phyloP scores from a whole-genome alignment of 2,113 vertebrate species.

The Oxygymnocypris stewartii region DNA sequence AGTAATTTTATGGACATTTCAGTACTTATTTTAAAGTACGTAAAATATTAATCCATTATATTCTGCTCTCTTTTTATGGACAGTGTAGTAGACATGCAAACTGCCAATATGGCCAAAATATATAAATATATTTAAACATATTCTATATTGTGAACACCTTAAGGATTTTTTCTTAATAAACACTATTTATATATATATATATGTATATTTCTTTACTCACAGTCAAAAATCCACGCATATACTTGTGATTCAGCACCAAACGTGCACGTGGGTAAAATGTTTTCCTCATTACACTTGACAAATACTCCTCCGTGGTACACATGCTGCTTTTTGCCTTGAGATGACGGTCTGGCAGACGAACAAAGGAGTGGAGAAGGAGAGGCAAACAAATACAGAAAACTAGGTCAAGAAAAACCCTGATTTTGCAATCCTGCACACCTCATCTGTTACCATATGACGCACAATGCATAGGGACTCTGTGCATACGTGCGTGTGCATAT shows the following conservation, averaged over 20 bases:
- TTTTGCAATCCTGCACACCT: constrained; percentile 40
- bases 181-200: too few species aligned
- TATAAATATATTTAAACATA: too few species aligned
- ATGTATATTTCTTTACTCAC: not conserved
- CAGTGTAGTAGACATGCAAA: not conserved
- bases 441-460: not conserved
- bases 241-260: not conserved
- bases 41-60: too few species aligned
- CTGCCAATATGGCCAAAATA: too few species aligned
- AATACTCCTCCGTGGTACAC: not conserved
- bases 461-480: not conserved
- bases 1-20: too few species aligned
- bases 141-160: too few species aligned
- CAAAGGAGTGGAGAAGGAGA: constrained; percentile 25
- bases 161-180: too few species aligned
- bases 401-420: constrained; percentile 52
- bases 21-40: too few species aligned
- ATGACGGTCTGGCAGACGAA: constrained; percentile 52
- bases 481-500: not conserved
- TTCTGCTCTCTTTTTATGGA: not conserved
- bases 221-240: not conserved
- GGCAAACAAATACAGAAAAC: not conserved
- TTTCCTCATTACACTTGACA: constrained; percentile 11
- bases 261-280: not conserved
- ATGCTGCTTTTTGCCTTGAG: constrained; percentile 7